Evolutionary conservation across 1,140 invertebrate species (phyloP), one percentile per base, ranked within the genome.

Genomic region (Ctenoplectra terminalis): DNA sequence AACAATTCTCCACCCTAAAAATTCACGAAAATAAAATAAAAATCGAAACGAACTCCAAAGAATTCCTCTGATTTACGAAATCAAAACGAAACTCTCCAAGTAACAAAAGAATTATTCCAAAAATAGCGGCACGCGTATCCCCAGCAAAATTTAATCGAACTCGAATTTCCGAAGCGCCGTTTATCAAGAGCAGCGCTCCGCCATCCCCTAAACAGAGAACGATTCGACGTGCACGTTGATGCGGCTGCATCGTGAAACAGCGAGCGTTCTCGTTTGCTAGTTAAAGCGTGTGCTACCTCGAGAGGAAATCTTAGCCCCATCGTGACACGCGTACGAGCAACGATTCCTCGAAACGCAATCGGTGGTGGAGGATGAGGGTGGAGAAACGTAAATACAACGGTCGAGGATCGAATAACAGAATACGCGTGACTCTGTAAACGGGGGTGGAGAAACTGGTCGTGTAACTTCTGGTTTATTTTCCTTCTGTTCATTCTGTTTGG

Each of bases 241-340:
- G 29, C 56, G 40, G 56, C 56, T 61, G 71, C 71, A 61, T 74
- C 50, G 58, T 61, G 23, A 15, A 50, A 43, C 54, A 13, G 40
- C 71, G 40, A 6, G 37, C 37, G 48, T 77, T 56, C 64, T 37
- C 31, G 67, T 71, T 78, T 58, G 75, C 75, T 78, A 58, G 75
- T 58, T 78, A 71, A 70, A 78, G 29, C 75, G 61, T 26, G 66
- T 54, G 46, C 73, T n/a, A 31, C 61, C 60, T 37, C 54, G n/a
- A 60, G 66, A 78, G 75, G 75, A 48, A 60, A 78, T 78, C 54
- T 54, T 60, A 40, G 9, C 13, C 6, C 13, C 34, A 17, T n/a
- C n/a, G 66, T 29, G 66, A 20, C 54, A 78, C 75, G 75, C 66
- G 71, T 70, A n/a, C 52, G 29, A 78, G 60, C 75, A 58, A 37